Evolutionary conservation across 37 sponge, comb jelly and placozoan species (phyloP), one percentile per base, ranked within the genome.

Genomic region (Corticium candelabrum): DNA sequence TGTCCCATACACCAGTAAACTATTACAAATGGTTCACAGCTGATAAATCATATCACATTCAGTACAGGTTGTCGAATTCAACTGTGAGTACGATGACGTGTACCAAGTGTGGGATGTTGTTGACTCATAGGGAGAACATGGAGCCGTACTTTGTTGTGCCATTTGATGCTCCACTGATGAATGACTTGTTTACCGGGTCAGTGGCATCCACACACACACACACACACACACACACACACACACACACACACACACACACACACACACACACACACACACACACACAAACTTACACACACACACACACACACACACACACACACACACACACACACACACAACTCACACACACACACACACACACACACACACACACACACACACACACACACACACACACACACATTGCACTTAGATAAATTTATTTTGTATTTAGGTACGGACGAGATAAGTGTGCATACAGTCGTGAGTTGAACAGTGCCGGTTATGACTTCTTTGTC

Each of bases 371-470:
- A 43, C 56, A 43, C 56, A 43, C 56, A 43, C 56, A 43, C 56
- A 43, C 56, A 43, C 56, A 43, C 11, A 11, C 56, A 43, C 56
- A 43, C 56, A 43, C 56, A 43, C 11, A 5, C 56, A 43, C 56
- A 43, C 56, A 43, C 56, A 43, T 43, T n/a, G n/a, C n/a, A n/a
- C n/a, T n/a, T n/a, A n/a, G n/a, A n/a, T n/a, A n/a, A n/a, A n/a
- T n/a, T n/a, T n/a, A n/a, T n/a, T n/a, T n/a, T n/a, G n/a, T n/a
- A n/a, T n/a, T n/a, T n/a, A 76, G 77, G 5, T 76, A 76, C 40
- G 77, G 77, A 11, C 77, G 77, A 31, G 77, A 76, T n/a, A 76
- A 76, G 32, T 76, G 77, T 57, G 50, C 77, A 27, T 76, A 76
- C 67, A 67, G 67, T 57, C 77, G 67, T 76, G 77, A 76, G 27